These are phyloP conservation scores for Chalcosyrphus nemorum DNA, from an alignment of 2,888 invertebrate genomes.

Conservation along the genomic window DNA sequence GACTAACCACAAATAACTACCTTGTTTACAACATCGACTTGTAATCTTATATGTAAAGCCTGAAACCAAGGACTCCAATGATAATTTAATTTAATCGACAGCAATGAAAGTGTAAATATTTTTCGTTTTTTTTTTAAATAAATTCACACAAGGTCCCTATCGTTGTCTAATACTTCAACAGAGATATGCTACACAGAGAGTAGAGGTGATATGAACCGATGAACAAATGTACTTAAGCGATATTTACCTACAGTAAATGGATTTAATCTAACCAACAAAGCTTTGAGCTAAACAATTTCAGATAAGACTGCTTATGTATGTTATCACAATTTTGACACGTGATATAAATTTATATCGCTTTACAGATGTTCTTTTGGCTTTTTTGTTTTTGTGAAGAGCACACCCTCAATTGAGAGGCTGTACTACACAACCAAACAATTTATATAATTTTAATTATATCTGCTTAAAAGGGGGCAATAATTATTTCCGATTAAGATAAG, in stretches of 20 bases:
- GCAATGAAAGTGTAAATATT: constrained; percentile 13
- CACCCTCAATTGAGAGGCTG: not conserved
- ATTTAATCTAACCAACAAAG: not conserved
- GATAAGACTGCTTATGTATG: not conserved
- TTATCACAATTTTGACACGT: not conserved
- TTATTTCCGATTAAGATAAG: not conserved
- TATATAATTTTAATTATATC: not conserved
- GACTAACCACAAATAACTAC: not conserved
- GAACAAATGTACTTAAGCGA: not conserved
- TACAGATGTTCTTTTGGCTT: not conserved
- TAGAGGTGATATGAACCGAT: not conserved
- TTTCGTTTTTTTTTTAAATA: too few species aligned
- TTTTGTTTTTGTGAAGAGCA: too few species aligned
- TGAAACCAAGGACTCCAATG: constrained; percentile 16
- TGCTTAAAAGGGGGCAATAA: not conserved
- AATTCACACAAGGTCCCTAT: constrained; percentile 11
- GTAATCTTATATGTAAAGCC: not conserved
- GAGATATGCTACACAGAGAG: not conserved
- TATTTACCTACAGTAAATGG: not conserved
- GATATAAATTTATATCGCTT: not conserved
- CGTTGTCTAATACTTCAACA: not conserved
- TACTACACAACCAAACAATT: not conserved
- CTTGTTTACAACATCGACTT: constrained; percentile 11
- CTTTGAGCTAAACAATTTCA: not conserved
- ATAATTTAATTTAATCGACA: constrained; percentile 41